Percentiles rank a stretch among this genome's conserved stretches.
Evolutionary conservation across 2,113 vertebrate species (phyloP).

Genomic region (Andinoacara biseriatus): DNA sequence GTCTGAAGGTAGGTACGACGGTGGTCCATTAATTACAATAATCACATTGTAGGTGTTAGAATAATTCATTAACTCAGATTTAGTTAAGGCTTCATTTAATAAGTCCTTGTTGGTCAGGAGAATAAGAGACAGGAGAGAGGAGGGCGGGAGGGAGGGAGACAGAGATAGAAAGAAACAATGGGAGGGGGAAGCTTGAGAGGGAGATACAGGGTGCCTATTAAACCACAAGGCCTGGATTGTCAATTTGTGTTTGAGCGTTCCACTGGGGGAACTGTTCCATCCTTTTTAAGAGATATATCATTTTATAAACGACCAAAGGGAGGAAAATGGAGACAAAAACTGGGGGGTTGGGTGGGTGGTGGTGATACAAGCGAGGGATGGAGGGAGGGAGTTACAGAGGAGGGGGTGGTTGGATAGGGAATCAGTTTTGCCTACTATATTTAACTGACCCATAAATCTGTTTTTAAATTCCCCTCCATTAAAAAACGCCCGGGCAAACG

Average conservation of each 20-base stretch:
- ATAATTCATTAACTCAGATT: constrained; percentile 85
- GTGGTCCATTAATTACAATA: constrained; percentile 83
- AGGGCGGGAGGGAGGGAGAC: constrained; percentile 41
- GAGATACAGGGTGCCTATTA: constrained; percentile 75
- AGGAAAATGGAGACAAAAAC: constrained; percentile 74
- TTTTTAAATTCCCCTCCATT: constrained; percentile 86
- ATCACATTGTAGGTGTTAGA: constrained; percentile 82
- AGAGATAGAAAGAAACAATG: constrained; percentile 38
- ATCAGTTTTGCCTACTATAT: constrained; percentile 86
- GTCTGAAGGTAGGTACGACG: constrained; percentile 74
- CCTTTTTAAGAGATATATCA: constrained; percentile 84
- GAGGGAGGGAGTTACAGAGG: constrained; percentile 73
- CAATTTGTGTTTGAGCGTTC: constrained; percentile 82
- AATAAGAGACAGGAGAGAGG: constrained; percentile 56
- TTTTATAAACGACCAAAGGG: constrained; percentile 84
- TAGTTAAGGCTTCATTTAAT: constrained; percentile 84
- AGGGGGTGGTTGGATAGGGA: constrained; percentile 75
- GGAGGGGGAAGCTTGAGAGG: constrained; percentile 39
- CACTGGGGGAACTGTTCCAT: constrained; percentile 79
- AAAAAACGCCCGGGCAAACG: constrained; percentile 80
- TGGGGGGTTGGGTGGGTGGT: constrained; percentile 67
- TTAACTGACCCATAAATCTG: constrained; percentile 90
- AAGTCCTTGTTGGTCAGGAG: constrained; percentile 80
- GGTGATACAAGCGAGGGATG: constrained; percentile 64
- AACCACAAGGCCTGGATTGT: constrained; percentile 80